Conservation (phyloP, 2,888 invertebrate genomes). For the Leucophenga maculata region DNA sequence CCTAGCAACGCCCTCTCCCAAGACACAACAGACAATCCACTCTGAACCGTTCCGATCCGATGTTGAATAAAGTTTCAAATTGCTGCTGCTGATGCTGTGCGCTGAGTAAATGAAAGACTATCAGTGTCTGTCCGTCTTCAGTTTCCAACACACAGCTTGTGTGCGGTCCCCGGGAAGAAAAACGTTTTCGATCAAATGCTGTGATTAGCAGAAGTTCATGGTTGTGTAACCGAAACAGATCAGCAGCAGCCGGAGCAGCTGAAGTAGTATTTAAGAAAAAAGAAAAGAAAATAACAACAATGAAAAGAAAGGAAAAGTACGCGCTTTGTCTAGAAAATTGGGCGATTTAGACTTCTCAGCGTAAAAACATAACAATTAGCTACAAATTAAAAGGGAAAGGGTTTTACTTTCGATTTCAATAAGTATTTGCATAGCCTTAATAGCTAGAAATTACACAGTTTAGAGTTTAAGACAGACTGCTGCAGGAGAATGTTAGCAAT, state of each 20-base stretch:
- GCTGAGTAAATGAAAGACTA: background rate
- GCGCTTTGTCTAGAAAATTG: slow-evolving; percentile 4
- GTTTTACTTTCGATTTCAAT: slow-evolving; percentile 15
- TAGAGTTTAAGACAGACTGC: too few species aligned
- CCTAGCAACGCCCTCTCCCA: slow-evolving; percentile 7
- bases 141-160: background rate
- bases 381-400: background rate
- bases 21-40: background rate
- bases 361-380: background rate
- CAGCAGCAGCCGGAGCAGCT: too few species aligned
- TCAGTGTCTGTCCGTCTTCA: background rate
- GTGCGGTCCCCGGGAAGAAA: background rate
- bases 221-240: slow-evolving; percentile 19
- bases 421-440: too few species aligned
- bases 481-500: too few species aligned
- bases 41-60: background rate
- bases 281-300: slow-evolving; percentile 11
- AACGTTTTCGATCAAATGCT: background rate
- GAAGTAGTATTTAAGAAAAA: background rate
- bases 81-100: background rate
- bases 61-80: background rate
- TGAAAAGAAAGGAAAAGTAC: slow-evolving; percentile 19
- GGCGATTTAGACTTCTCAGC: background rate
- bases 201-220: background rate
- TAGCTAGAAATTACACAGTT: too few species aligned